Base-by-base conservation (phyloP, 1,140 invertebrate species). In the Drosophila elegans region DNA sequence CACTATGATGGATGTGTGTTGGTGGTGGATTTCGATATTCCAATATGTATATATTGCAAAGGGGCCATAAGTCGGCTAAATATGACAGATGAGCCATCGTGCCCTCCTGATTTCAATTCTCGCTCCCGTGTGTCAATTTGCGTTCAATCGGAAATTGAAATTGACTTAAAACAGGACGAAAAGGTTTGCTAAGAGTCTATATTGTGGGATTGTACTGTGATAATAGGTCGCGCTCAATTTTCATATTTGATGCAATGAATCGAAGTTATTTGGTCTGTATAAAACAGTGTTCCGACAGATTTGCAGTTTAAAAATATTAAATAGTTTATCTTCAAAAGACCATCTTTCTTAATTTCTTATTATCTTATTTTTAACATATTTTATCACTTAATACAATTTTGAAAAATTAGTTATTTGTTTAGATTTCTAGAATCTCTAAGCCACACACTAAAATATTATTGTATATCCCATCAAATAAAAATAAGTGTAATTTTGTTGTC, bases 1-100 rank as follows among this genome's bases (percentile, higher is more conserved):
- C 38, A 34, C 34, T 16, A 82, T 86, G 82, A 86, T 86, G 82
- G 83, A 86, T 86, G 78, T 64, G 39, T 45, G 52, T 38, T 44
- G 27, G 57, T 25, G 29, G 68, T 13, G 53, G 52, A 41, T 74
- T 63, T 56, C 27, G 36, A 34, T 57, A 57, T 34, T 46, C 5
- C 4, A 54, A 29, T 25, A 38, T 54, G 12, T 56, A 54, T 34
- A 39, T 61, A 25, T 44, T 12, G 36, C 25, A 51, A 32, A 7
- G 16, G 46, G 34, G 51, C 55, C 55, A 52, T 54, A 61, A 59
- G 67, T 52, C 45, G 68, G 38, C 56, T 73, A 74, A 63, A 68
- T 74, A 74, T 74, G 57, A 74, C 72, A 74, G 72, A 74, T 74
- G 69, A 63, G 68, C 10, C 51, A 12, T 32, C 29, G 29, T 57